A percentile compares a stretch with the other conserved stretches of the same genome.
Conservation (phyloP, 2,888 invertebrate genomes). For the Rapana venosa region DNA sequence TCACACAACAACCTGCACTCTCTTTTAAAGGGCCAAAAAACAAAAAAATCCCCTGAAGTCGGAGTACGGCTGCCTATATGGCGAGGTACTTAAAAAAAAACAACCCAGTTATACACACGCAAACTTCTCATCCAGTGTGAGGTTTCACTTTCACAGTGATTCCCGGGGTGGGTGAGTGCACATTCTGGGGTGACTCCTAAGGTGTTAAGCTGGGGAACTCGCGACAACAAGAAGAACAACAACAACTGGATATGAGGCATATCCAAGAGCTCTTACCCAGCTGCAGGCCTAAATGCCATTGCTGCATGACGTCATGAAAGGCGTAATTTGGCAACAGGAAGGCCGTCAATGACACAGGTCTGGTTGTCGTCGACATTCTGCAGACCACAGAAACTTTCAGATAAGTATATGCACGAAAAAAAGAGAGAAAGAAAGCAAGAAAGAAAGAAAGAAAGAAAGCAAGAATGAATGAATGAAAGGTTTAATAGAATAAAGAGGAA, state of each 20-base stretch:
- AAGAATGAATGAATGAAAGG: background rate
- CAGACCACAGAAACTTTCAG: background rate
- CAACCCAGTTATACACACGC: too few species aligned
- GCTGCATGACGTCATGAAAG: conserved; percentile 7
- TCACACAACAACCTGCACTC: too few species aligned
- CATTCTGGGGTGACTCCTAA: background rate
- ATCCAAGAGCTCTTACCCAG: too few species aligned
- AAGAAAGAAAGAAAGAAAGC: background rate
- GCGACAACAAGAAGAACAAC: background rate
- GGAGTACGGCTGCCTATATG: too few species aligned
- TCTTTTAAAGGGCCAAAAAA: too few species aligned
- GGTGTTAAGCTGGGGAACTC: background rate
- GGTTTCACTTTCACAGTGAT: too few species aligned
- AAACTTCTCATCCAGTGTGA: too few species aligned
- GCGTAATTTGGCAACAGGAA: background rate
- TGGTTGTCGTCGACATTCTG: background rate
- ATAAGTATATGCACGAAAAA: background rate
- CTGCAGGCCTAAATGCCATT: background rate
- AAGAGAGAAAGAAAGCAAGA: background rate
- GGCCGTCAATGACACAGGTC: background rate
- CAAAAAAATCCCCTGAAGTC: too few species aligned
- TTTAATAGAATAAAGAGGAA: background rate
- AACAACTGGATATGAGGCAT: too few species aligned
- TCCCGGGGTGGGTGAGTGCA: background rate
- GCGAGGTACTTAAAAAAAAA: too few species aligned